These are phyloP conservation scores for Syrmaticus mikado DNA, from an alignment of 2,113 vertebrate genomes.

Conservation along the genomic window DNA sequence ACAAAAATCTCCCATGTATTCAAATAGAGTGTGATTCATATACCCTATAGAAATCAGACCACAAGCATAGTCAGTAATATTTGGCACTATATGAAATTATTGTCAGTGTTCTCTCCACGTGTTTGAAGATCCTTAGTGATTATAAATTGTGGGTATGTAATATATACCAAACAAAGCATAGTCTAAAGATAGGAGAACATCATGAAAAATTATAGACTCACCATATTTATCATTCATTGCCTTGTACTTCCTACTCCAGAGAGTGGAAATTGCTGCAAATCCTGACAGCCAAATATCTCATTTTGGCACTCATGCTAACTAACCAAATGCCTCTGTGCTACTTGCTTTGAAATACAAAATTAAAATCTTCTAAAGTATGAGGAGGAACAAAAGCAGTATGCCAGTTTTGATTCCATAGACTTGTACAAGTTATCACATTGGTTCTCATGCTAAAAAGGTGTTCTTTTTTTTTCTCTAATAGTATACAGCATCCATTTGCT, in stretches of 20 bases:
- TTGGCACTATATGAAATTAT: background rate
- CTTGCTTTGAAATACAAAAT: conserved; percentile 5
- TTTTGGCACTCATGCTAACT: background rate
- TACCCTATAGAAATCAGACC: background rate
- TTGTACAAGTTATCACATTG: background rate
- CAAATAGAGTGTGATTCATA: background rate
- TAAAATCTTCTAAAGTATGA: background rate
- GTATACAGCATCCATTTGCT: background rate
- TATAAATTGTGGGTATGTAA: background rate
- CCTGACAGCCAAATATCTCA: background rate
- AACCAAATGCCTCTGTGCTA: background rate
- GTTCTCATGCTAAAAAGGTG: background rate
- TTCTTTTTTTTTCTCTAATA: background rate
- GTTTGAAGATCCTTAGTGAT: background rate
- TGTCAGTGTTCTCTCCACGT: background rate
- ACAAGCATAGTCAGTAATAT: background rate
- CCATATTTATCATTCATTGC: background rate
- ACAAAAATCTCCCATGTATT: background rate
- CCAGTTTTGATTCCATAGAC: background rate
- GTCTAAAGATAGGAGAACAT: background rate
- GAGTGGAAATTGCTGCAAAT: background rate
- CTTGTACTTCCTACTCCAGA: background rate
- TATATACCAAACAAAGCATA: background rate
- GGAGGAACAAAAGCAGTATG: background rate
- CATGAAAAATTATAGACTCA: background rate